Evolutionary conservation across 2,113 vertebrate species (phyloP), one percentile per base, ranked within the genome.

Genomic region (Rhinoderma darwinii): DNA sequence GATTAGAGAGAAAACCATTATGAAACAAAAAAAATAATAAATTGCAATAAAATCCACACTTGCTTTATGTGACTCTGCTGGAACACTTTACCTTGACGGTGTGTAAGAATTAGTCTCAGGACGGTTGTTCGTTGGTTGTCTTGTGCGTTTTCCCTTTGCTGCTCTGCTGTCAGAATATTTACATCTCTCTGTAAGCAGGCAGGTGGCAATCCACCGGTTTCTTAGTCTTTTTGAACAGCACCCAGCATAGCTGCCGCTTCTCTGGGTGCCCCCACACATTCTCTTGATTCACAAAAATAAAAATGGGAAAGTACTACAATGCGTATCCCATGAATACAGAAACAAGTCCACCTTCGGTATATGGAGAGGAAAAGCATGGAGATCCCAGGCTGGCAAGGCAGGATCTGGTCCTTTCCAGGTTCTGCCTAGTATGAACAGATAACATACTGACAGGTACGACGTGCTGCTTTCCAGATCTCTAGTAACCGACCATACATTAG

Each of bases 251-350:
- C 72, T 88, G 59, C 91, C 20, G 85, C 89, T 78, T 87, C 91
- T 93, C 72, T 90, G 85, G 0, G 92, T 89, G 72, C 93, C 91
- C 2, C 95, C 93, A 74, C 94, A 95, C 94, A 95, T 95, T 84
- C 79, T 88, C 2, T 25, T 41, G 39, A 59, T 6, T 22, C 51
- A n/a, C 70, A 56, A n/a, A 74, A 47, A 27, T 68, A 82, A 84
- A 88, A 90, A 86, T 84, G 35, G 14, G 27, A 30, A 30, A 7
- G 0, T 15, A 20, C 30, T 41, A 10, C 20, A 20, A 80, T 0
- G 25, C 5, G 2, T 80, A 39, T 59, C 22, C 77, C 51, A 59
- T 80, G n/a, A 59, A 41, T 37, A 5, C 68, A 72, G 68, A 22
- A 25, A 25, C 68, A 39, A 27, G 56, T 30, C 44, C 11, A 18